A percentile compares a stretch with the other conserved stretches of the same genome.
These are phyloP conservation scores for Aurelia sp. DNA, from an alignment of 30 jellyfish, hydroid and myxozoan genomes.

Conservation along the genomic window DNA sequence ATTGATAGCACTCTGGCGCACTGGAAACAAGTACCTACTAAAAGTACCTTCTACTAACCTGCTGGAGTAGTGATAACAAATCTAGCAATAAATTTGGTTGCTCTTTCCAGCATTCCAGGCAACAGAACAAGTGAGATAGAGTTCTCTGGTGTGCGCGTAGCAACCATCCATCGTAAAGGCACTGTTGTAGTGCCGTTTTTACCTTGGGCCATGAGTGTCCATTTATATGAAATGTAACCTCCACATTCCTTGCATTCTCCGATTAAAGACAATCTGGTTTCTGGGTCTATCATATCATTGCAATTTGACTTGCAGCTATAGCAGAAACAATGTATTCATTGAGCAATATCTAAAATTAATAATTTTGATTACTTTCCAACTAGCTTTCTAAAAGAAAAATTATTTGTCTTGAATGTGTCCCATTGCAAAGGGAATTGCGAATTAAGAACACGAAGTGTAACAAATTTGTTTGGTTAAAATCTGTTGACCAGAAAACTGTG, in stretches of 20 bases:
- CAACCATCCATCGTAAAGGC: constrained; percentile 31
- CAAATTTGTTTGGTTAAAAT: no score
- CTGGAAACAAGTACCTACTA: background rate
- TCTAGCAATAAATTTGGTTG: constrained; percentile 38
- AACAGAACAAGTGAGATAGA: constrained; percentile 46
- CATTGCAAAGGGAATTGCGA: no score
- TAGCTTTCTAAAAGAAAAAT: no score
- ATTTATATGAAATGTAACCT: background rate
- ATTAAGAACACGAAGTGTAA: no score
- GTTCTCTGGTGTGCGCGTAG: constrained; percentile 33
- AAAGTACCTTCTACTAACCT: constrained; percentile 5
- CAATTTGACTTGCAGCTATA: constrained; percentile 56
- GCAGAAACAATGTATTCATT: background rate
- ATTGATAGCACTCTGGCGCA: no score
- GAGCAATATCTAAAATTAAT: no score
- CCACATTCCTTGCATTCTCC: constrained; percentile 56
- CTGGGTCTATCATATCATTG: constrained; percentile 44
- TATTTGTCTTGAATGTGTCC: no score
- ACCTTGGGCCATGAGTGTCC: constrained; percentile 31
- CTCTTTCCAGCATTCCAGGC: constrained; percentile 9
- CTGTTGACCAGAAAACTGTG: no score
- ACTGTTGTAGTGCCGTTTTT: background rate
- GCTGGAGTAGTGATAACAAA: constrained; percentile 28
- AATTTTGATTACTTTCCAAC: no score
- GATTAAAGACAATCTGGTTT: constrained; percentile 37